Base-by-base conservation (phyloP, 2,113 vertebrate species). In the Bagarius yarrelli region DNA sequence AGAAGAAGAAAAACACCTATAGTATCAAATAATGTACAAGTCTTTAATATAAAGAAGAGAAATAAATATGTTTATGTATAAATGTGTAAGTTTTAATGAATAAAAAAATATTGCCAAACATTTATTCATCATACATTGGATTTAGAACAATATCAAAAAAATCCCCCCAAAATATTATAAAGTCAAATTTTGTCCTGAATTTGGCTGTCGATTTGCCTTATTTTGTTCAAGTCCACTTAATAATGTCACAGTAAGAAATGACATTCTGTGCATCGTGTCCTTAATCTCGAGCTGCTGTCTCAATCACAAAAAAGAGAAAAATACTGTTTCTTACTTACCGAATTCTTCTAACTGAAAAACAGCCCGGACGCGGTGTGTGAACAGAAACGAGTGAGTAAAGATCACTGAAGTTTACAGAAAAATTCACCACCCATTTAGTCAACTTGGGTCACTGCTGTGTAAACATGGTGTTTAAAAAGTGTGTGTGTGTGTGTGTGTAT, bases 401-500 rank as follows among this genome's bases (percentile, higher is more conserved):
- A 50, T 52, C 66, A 44, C 13, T 50, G 8, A 50, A 30, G 44
- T 16, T 8, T 19, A 71, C 15, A 52, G 36, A 21, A 27, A 53
- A 70, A 59, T 52, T 47, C 66, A 25, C 56, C 79, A 81, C 70
- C 79, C 79, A 61, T 61, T 80, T 52, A 40, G 79, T 81, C 79
- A 74, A 81, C 70, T 73, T 21, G 0, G 25, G 44, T 74, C 47
- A 55, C 59, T 61, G 36, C 64, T 79, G 64, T 57, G 50, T 25
- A 79, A 79, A 79, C 78, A 79, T 30, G 15, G 3, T 14, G 40
- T 25, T 27, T 50, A 16, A 50, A 69, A n/a, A 16, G 12, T 53
- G 12, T 53, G 52, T 53, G 52, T 53, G 53, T 55, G 53, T 55
- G 53, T 55, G 53, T 55, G 53, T 55, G 53, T 55, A 4, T 18